Base-by-base conservation (phyloP, 2,888 invertebrate genomes). In the Dyspetes luteomarginatus region DNA sequence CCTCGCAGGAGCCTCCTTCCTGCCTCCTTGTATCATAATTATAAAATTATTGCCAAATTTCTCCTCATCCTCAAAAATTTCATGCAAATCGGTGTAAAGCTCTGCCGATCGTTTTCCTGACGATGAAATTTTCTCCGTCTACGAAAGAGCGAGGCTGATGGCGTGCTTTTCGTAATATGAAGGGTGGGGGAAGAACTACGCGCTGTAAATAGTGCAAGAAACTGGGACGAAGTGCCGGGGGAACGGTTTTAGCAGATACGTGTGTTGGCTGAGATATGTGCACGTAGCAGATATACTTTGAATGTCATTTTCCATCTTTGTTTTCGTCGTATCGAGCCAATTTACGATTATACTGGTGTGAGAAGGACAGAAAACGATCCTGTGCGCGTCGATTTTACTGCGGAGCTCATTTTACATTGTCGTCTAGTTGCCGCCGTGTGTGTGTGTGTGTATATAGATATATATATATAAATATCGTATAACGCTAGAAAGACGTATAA, bases 261-360 rank as follows among this genome's bases (percentile, higher is more conserved):
- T 17, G n/a, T 58, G 24, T 58, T 26, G 58, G 58, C 22, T 26
- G n/a, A 24, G 58, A 30, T 58, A 58, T 9, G 48, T 48, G 48
- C 1, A 12, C 36, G 36, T 36, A 36, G 5, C 36, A 67, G 64
- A 22, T 74, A 56, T 60, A 81, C 75, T 71, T 75, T 69, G 64
- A 69, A 68, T 45, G 55, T 65, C 65, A 43, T 45, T 60, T 15
- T 41, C 36, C 7, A 15, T 64, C 67, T 50, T 67, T 41, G 30
- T 62, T 69, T 52, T 24, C 17, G 67, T 67, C 36, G 60, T 24
- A 52, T 50, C 64, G 64, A 67, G 45, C 36, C 58, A 67, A 75
- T 67, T 48, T 52, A 15, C 9, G 17, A 41, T 30, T 15, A 4
- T 15, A 7, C 17, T 15, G 36, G 36, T 5, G 41, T 41, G 58